Evolutionary conservation across 2,797 vertebrate species (phyloP).

Genomic region (Coranthus polyacanthus): DNA sequence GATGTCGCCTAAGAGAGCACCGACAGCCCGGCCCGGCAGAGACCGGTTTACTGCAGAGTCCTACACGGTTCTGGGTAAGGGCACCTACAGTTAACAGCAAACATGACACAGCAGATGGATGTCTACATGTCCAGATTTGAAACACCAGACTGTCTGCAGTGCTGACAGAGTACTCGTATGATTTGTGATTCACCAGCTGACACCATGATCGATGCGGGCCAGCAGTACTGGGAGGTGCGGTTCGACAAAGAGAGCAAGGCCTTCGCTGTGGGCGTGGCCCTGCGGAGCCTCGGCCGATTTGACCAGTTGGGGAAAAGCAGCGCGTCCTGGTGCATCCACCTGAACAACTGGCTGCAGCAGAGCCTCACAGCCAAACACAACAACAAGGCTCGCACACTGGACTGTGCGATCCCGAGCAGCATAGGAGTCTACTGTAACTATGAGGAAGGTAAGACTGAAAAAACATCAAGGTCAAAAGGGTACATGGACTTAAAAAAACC

Average conservation of each 20-base stretch:
- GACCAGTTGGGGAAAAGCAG: conserved; percentile 94
- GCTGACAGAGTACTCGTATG: background rate
- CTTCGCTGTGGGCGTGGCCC: conserved; percentile 91
- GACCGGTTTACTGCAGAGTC: conserved; percentile 96
- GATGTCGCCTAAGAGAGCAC: conserved; percentile 93
- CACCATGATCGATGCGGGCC: conserved; percentile 90
- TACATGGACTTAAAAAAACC: too few species aligned
- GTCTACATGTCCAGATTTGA: background rate
- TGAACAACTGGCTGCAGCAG: conserved; percentile 98
- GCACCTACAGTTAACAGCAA: background rate
- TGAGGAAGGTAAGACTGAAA: conserved; percentile 87
- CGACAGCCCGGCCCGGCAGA: conserved; percentile 87
- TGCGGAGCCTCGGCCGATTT: conserved; percentile 92
- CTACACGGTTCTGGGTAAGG: conserved; percentile 95
- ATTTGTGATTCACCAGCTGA: conserved; percentile 82
- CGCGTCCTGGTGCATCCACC: conserved; percentile 95
- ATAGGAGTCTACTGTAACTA: conserved; percentile 95
- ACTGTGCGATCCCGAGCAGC: conserved; percentile 90
- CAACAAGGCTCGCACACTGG: conserved; percentile 94
- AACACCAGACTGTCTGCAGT: background rate
- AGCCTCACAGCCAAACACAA: conserved; percentile 97
- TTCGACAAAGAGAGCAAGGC: conserved; percentile 96
- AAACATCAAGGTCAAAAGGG: too few species aligned
- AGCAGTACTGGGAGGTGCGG: conserved; percentile 96
- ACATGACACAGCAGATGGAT: background rate